Conservation (phyloP, 2,797 vertebrate species). For the Delichon dasypus region DNA sequence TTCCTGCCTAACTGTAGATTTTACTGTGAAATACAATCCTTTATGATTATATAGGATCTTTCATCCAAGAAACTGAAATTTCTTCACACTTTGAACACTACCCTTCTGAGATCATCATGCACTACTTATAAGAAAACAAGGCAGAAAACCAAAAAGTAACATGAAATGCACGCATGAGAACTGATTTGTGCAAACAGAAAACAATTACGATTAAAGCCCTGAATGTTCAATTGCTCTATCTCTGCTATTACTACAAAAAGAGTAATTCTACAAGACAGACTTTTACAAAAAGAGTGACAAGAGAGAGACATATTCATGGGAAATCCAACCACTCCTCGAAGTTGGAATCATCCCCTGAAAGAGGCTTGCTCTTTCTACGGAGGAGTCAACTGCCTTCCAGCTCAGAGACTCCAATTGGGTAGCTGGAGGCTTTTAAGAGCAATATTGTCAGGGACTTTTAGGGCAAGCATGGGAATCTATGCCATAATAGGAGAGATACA, state of each 20-base stretch:
- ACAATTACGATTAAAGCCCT: neutral
- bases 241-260: neutral
- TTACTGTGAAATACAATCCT: neutral
- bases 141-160: neutral
- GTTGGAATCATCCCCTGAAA: neutral
- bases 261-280: neutral
- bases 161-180: neutral
- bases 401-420: neutral
- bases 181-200: slow-evolving; percentile 2
- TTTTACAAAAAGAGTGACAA: neutral
- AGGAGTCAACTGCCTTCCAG: neutral
- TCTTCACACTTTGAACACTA: neutral
- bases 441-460: neutral
- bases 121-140: neutral
- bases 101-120: neutral
- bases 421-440: neutral
- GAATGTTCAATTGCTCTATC: neutral
- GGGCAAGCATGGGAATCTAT: neutral
- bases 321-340: neutral
- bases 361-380: neutral
- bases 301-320: neutral
- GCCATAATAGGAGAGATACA: neutral
- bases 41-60: neutral
- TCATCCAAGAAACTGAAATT: neutral
- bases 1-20: neutral